Percentiles rank a stretch among this genome's conserved stretches.
Conservation (phyloP, 2,113 vertebrate genomes). For the Ammodytes dubius region DNA sequence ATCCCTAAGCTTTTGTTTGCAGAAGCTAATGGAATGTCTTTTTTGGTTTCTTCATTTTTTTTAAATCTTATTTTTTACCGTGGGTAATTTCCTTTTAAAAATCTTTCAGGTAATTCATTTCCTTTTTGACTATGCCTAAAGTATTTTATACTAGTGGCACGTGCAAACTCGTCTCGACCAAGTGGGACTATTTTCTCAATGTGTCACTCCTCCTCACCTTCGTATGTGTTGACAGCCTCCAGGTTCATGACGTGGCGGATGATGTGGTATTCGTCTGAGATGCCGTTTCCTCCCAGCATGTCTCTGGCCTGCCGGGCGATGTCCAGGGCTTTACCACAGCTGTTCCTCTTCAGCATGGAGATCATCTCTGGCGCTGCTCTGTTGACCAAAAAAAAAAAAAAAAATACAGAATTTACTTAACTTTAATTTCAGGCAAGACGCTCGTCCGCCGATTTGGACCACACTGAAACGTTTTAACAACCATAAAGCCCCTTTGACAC, state of each 20-base stretch:
- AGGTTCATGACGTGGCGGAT: constrained; percentile 94
- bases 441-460: neutral
- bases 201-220: constrained; percentile 81
- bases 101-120: too few species aligned
- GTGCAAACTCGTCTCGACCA: too few species aligned
- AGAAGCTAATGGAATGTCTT: too few species aligned
- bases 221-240: constrained; percentile 94
- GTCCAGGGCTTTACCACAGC: constrained; percentile 91
- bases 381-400: neutral
- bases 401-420: neutral
- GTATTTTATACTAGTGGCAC: too few species aligned
- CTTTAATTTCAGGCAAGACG: neutral
- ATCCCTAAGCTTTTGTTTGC: too few species aligned
- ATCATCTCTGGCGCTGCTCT: constrained; percentile 91
- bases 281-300: constrained; percentile 93
- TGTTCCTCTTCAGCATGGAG: constrained; percentile 95
- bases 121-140: too few species aligned
- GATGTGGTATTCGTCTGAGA: constrained; percentile 92
- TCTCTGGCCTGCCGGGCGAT: constrained; percentile 92
- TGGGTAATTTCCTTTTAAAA: too few species aligned
- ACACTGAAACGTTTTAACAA: neutral
- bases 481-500: neutral
- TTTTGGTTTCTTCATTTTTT: too few species aligned
- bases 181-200: too few species aligned
- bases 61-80: too few species aligned